Conservation (phyloP, 2,888 invertebrate genomes). For the Drosophila peninsularis region DNA sequence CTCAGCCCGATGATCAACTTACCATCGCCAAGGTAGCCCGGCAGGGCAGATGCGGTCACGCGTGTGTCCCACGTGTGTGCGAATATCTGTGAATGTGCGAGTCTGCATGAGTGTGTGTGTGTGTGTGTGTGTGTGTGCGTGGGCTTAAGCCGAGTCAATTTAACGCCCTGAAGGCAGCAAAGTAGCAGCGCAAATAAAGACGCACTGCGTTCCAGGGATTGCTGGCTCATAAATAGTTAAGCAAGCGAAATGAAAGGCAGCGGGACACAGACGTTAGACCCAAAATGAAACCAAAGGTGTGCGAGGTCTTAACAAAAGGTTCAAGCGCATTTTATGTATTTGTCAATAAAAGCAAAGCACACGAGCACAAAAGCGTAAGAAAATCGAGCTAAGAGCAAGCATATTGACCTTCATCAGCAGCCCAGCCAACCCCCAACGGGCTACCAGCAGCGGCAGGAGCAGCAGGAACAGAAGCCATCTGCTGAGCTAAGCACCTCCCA, state of each 20-base stretch:
- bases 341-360: constrained; percentile 65
- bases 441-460: constrained; percentile 13
- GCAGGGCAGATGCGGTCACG: constrained; percentile 42
- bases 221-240: constrained; percentile 78
- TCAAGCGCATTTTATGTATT: constrained; percentile 72
- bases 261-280: constrained; percentile 45
- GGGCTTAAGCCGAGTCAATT: constrained; percentile 70
- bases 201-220: constrained; percentile 74
- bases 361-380: constrained; percentile 53
- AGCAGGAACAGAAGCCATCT: constrained; percentile 22
- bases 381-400: constrained; percentile 78
- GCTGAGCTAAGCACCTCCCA: constrained; percentile 49
- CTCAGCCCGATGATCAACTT: constrained; percentile 43
- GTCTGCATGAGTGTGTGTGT: constrained; percentile 1
- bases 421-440: constrained; percentile 49
- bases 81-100: background rate
- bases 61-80: constrained; percentile 47
- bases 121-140: constrained; percentile 17
- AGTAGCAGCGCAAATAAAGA: constrained; percentile 79
- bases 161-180: constrained; percentile 77
- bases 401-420: constrained; percentile 73
- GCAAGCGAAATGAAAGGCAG: constrained; percentile 71
- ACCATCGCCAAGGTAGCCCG: constrained; percentile 35
- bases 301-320: constrained; percentile 70
- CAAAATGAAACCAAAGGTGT: constrained; percentile 59